Conservation (phyloP, 1,140 invertebrate genomes). For the Triops longicaudatus region DNA sequence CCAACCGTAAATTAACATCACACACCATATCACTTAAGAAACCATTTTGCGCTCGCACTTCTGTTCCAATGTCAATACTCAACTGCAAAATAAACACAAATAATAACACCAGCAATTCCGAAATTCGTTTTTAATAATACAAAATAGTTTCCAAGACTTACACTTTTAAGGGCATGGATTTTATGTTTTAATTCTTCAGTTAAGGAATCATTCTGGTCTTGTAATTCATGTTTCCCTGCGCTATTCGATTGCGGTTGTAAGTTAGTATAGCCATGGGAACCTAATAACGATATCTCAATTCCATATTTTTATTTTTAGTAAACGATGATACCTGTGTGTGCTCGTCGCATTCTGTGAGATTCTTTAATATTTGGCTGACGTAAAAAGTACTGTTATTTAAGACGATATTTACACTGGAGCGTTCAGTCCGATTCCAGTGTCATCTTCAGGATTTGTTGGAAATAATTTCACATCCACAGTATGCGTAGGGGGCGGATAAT, state of each 20-base stretch:
- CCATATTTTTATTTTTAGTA: neutral
- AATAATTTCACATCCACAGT: too few relatives aligned
- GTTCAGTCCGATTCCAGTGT: too few relatives aligned
- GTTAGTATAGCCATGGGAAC: neutral
- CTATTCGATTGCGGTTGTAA: neutral
- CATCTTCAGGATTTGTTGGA: too few relatives aligned
- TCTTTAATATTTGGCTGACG: neutral
- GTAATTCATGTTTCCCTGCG: neutral
- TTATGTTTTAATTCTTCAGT: slow-evolving; percentile 4
- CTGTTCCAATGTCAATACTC: neutral
- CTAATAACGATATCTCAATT: neutral
- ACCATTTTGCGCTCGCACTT: neutral
- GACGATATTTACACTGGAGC: too few relatives aligned
- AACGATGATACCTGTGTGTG: neutral
- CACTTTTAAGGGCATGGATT: neutral
- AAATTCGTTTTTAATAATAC: too few relatives aligned
- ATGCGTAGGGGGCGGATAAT: too few relatives aligned
- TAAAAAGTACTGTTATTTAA: neutral
- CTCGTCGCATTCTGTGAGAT: neutral
- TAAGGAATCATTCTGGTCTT: neutral
- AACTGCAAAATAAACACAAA: neutral
- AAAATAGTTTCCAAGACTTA: neutral
- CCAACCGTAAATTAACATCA: neutral
- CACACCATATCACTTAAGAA: neutral
- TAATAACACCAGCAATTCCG: too few relatives aligned